Percentiles rank a stretch among this genome's conserved stretches.
Evolutionary conservation across 2,797 vertebrate genomes (phyloP).

Genomic region (Distichodus sexfasciatus): DNA sequence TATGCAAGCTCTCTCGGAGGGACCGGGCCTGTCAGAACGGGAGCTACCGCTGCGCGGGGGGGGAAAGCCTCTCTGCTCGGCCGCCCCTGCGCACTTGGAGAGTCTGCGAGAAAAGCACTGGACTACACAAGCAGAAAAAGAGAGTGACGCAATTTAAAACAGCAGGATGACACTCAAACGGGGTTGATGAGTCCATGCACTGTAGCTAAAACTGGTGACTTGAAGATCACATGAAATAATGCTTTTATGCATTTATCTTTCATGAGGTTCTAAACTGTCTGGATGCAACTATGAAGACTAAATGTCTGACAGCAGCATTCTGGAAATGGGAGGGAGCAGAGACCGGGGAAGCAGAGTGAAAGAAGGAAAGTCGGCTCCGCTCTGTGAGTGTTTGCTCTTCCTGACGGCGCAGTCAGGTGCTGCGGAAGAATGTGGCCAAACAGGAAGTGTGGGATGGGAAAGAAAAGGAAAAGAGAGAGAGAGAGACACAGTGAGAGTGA

Average conservation of each 20-base stretch:
- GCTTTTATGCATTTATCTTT: no score
- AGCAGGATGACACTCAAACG: neutral
- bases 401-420: slow-evolving; percentile 62
- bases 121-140: neutral
- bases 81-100: neutral
- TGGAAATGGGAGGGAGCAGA: slow-evolving; percentile 23
- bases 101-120: neutral
- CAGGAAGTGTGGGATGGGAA: slow-evolving; percentile 62
- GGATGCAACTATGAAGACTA: no score
- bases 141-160: neutral
- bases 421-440: slow-evolving; percentile 65
- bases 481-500: slow-evolving; percentile 3
- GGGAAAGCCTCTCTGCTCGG: neutral
- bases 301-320: neutral
- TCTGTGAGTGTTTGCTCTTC: slow-evolving; percentile 61
- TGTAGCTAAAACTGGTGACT: neutral
- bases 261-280: no score
- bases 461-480: slow-evolving; percentile 19
- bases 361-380: slow-evolving; percentile 28
- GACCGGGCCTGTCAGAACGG: neutral
- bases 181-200: neutral
- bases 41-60: neutral
- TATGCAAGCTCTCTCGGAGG: slow-evolving; percentile 58
- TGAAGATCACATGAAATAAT: no score
- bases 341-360: neutral